Evolutionary conservation across 2,113 vertebrate genomes (phyloP).

Genomic region (Elaphurus davidianus): DNA sequence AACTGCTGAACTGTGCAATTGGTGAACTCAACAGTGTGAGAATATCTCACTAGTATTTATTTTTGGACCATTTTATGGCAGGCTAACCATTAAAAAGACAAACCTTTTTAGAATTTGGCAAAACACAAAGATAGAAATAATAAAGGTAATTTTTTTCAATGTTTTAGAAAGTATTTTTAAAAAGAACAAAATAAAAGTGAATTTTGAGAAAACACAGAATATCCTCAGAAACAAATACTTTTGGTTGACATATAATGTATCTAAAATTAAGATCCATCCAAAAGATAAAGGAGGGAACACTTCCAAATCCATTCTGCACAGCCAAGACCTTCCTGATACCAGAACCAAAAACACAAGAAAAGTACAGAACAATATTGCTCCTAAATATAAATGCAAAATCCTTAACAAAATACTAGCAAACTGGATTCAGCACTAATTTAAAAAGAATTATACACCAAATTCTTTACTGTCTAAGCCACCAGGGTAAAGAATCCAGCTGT

Average conservation of each 20-base stretch:
- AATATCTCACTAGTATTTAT: background rate
- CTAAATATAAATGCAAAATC: background rate
- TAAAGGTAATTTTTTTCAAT: background rate
- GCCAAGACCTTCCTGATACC: background rate
- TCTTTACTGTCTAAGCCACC: background rate
- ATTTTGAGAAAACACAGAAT: background rate
- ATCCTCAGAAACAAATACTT: background rate
- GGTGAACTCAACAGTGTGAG: background rate
- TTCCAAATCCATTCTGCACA: background rate
- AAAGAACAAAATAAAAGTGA: background rate
- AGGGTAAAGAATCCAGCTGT: background rate
- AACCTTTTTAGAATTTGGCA: background rate
- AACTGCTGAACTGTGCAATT: rapidly evolving
- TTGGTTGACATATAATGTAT: background rate
- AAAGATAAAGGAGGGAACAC: background rate
- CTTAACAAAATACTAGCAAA: background rate
- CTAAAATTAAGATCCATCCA: background rate
- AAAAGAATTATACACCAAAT: background rate
- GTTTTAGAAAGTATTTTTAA: background rate
- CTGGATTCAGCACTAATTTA: background rate
- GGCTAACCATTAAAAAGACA: background rate
- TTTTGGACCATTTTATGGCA: background rate
- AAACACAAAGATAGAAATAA: background rate
- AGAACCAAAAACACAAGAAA: background rate
- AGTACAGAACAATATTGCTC: background rate